Evolutionary conservation across 2,113 vertebrate species (phyloP).

Genomic region (Artemisiospiza belli): DNA sequence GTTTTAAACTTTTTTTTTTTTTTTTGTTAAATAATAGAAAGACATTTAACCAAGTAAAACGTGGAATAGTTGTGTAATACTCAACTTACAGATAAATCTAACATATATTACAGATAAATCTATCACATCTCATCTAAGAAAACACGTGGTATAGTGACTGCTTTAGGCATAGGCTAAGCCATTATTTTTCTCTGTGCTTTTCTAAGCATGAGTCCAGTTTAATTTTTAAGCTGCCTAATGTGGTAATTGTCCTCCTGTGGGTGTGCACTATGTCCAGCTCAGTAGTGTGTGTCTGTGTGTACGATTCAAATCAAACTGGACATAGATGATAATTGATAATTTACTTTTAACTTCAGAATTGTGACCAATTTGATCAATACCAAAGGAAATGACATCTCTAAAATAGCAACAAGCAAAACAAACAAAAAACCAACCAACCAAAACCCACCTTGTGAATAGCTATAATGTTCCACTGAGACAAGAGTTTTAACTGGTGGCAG

Average conservation of each 20-base stretch:
- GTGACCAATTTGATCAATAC: not conserved
- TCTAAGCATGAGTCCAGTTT: not conserved
- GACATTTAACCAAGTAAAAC: not conserved
- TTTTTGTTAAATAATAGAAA: not conserved
- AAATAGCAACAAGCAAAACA: not conserved
- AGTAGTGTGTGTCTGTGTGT: not conserved
- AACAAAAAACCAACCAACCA: not conserved
- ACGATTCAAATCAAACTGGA: not conserved
- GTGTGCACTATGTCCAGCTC: not conserved
- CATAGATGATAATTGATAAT: not conserved
- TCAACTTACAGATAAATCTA: not conserved
- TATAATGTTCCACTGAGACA: not conserved
- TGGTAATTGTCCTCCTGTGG: not conserved
- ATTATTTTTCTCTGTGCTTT: not conserved
- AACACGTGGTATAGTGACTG: not conserved
- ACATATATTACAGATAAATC: not conserved
- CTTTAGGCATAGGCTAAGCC: not conserved
- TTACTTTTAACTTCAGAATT: not conserved
- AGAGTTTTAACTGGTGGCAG: not conserved
- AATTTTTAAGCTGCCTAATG: not conserved
- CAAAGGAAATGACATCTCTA: not conserved
- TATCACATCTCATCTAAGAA: not conserved
- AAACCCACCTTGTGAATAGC: not conserved
- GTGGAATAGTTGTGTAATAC: not conserved
- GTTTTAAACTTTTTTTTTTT: not conserved